Evolutionary conservation across 2,113 vertebrate genomes (phyloP).

Genomic region (Archocentrus centrarchus): DNA sequence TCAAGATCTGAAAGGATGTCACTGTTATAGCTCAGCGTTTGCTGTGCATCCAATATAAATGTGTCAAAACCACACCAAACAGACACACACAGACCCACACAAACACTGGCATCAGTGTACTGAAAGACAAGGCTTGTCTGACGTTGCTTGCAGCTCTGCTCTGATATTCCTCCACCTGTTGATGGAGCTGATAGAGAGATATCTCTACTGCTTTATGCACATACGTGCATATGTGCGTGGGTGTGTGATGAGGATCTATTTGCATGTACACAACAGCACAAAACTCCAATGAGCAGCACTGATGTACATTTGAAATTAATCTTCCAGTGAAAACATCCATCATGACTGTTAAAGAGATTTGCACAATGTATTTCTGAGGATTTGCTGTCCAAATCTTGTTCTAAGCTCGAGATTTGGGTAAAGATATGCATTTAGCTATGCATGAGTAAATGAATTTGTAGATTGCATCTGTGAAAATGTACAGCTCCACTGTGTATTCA

Average conservation of each 20-base stretch:
- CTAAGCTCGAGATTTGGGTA: constrained; percentile 20
- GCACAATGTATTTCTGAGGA: constrained; percentile 20
- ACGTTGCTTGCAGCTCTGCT: background rate
- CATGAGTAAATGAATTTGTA: constrained; percentile 22
- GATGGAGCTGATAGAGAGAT: constrained; percentile 22
- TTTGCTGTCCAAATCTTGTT: constrained; percentile 28
- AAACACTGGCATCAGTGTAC: constrained; percentile 7
- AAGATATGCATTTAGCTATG: constrained; percentile 31
- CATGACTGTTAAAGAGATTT: constrained; percentile 32
- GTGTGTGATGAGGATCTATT: constrained; percentile 18
- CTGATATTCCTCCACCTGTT: constrained; percentile 50
- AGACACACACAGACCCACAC: constrained; percentile 1
- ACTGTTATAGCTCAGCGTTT: constrained; percentile 22
- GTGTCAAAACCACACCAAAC: constrained; percentile 30
- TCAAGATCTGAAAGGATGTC: constrained; percentile 42
- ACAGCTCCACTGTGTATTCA: background rate
- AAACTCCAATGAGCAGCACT: background rate
- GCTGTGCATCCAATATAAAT: constrained; percentile 4
- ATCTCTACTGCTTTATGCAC: background rate
- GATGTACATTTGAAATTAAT: constrained; percentile 34
- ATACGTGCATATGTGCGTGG: constrained; percentile 4
- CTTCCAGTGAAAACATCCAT: background rate
- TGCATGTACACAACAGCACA: background rate
- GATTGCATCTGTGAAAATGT: background rate
- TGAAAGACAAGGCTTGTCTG: constrained; percentile 57